These are phyloP conservation scores for Strigops habroptila DNA, from an alignment of 2,113 vertebrate species.

Conservation along the genomic window DNA sequence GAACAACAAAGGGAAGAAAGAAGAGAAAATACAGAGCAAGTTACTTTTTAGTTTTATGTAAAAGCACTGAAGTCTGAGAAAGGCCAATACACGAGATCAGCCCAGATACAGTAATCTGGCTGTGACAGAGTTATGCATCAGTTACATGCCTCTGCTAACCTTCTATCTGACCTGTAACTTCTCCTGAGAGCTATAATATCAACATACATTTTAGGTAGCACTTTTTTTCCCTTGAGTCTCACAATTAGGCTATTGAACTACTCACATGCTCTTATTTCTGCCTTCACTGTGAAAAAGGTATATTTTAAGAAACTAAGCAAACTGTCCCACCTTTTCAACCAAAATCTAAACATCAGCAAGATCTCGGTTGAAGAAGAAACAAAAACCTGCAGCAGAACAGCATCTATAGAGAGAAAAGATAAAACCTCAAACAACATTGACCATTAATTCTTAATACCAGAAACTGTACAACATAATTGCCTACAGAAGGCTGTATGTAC, in stretches of 20 bases:
- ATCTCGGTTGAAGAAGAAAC: not conserved
- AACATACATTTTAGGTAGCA: not conserved
- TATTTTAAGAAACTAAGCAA: not conserved
- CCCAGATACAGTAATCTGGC: not conserved
- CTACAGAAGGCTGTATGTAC: not conserved
- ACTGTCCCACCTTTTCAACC: not conserved
- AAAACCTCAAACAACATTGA: not conserved
- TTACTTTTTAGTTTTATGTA: not conserved
- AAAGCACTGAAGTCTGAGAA: not conserved
- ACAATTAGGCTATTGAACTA: not conserved
- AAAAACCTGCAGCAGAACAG: not conserved
- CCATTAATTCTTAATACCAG: not conserved
- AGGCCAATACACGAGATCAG: not conserved
- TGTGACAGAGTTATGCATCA: not conserved
- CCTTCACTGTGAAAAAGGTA: not conserved
- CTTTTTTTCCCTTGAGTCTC: not conserved
- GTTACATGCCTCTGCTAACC: not conserved
- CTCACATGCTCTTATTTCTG: not conserved
- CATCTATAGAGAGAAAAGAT: not conserved
- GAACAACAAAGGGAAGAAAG: not conserved
- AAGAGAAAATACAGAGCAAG: not conserved
- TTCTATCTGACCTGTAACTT: not conserved
- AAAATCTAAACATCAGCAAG: not conserved
- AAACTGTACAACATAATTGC: not conserved
- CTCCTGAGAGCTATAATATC: not conserved